phyloP scores from a whole-genome alignment of 2,113 vertebrate genomes.

The Puffinus mauretanicus region DNA sequence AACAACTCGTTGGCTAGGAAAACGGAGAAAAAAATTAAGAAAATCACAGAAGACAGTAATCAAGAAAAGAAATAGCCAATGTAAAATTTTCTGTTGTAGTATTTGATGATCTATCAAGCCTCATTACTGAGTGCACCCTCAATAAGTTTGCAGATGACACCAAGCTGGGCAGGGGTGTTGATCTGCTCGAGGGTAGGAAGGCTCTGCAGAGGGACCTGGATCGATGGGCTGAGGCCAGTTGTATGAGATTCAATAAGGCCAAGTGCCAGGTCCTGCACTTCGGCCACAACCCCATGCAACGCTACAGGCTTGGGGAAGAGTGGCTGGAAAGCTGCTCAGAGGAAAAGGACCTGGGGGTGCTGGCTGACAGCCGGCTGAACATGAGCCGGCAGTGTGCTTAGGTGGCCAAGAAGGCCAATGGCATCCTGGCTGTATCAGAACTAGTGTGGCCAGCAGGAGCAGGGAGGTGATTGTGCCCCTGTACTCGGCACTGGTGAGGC shows the following conservation, averaged over 20 bases:
- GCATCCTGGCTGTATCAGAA: no score
- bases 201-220: background rate
- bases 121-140: background rate
- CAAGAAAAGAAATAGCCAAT: background rate
- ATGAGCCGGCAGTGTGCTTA: no score
- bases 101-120: background rate
- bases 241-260: rapidly evolving
- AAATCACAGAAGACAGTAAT: background rate
- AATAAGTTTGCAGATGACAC: background rate
- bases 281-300: background rate
- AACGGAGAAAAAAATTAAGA: background rate
- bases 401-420: no score
- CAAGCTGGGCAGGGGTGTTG: rapidly evolving
- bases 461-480: no score
- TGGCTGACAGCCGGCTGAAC: no score
- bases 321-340: no score
- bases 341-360: no score
- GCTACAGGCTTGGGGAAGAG: no score
- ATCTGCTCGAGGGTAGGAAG: background rate
- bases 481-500: no score
- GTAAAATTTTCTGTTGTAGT: background rate
- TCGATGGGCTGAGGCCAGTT: rapidly evolving
- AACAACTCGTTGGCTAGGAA: background rate
- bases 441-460: no score
- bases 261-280: rapidly evolving